A percentile compares a stretch with the other conserved stretches of the same genome.
Evolutionary conservation across 2,888 invertebrate genomes (phyloP).

Genomic region (Lasioglossum pauxillum): DNA sequence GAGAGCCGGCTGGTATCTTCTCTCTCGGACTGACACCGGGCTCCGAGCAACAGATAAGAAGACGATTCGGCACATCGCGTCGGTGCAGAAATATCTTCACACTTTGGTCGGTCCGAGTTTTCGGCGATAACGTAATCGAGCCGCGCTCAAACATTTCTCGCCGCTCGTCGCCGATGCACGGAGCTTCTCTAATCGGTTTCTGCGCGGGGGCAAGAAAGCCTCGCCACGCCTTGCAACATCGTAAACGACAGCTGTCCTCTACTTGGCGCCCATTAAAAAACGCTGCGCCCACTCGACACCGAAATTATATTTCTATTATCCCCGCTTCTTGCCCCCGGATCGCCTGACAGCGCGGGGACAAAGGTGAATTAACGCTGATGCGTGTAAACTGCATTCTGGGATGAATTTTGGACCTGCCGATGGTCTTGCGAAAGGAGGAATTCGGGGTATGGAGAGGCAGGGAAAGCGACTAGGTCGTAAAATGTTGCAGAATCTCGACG

Average conservation of each 20-base stretch:
- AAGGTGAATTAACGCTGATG: background rate
- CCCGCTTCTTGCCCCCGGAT: background rate
- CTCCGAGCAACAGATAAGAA: slow-evolving; percentile 40
- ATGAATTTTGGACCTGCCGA: no score
- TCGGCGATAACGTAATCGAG: slow-evolving; percentile 29
- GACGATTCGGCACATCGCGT: slow-evolving; percentile 3
- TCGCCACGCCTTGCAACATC: slow-evolving; percentile 27
- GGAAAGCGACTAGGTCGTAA: no score
- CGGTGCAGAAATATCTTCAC: slow-evolving; percentile 25
- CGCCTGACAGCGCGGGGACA: background rate
- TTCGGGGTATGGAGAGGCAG: background rate
- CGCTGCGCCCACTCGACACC: background rate
- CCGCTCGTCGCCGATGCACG: background rate
- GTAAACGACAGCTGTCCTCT: background rate
- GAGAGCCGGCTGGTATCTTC: slow-evolving; percentile 14
- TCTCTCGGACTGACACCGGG: slow-evolving; percentile 32
- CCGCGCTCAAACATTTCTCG: slow-evolving; percentile 12
- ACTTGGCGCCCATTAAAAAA: background rate
- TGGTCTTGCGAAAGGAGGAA: background rate
- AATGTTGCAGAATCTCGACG: no score
- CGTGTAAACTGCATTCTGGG: background rate
- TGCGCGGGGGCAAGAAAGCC: background rate
- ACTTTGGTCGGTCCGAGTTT: slow-evolving; percentile 33
- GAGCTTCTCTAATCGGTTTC: slow-evolving; percentile 31
- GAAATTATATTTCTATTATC: background rate